phyloP scores from a whole-genome alignment of 2,888 invertebrate genomes.

The Helicoverpa assulta region DNA sequence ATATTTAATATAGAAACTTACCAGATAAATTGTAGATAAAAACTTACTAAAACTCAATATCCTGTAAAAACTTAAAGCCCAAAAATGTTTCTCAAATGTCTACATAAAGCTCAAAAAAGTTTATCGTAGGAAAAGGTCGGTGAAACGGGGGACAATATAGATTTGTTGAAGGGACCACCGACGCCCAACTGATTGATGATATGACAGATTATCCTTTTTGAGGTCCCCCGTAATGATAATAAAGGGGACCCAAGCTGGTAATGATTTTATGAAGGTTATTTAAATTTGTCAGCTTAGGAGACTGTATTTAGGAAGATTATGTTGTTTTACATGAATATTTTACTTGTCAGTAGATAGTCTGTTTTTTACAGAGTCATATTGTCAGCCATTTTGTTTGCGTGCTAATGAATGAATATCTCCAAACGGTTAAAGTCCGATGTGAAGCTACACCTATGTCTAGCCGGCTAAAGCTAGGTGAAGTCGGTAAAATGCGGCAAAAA shows the following conservation, averaged over 20 bases:
- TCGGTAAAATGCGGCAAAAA: too few species aligned
- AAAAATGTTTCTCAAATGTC: constrained; percentile 31
- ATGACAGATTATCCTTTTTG: constrained; percentile 62
- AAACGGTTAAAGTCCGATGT: too few species aligned
- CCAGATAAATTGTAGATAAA: too few species aligned
- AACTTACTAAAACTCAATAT: background rate
- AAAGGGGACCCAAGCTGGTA: constrained; percentile 56
- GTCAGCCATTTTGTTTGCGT: too few species aligned
- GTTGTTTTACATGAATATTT: too few species aligned
- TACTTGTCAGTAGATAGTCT: too few species aligned
- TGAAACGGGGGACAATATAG: constrained; percentile 54
- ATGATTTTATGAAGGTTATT: constrained; percentile 51
- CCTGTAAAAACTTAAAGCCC: constrained; percentile 21
- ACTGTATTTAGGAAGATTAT: constrained; percentile 20
- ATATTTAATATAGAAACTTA: too few species aligned
- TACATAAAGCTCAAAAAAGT: constrained; percentile 51
- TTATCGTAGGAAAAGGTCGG: constrained; percentile 48
- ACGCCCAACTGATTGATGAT: constrained; percentile 64
- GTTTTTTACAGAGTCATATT: too few species aligned
- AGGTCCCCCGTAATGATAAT: constrained; percentile 46
- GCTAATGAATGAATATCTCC: too few species aligned
- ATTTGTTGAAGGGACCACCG: constrained; percentile 58
- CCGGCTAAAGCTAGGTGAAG: too few species aligned
- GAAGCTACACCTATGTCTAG: too few species aligned
- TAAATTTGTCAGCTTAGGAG: constrained; percentile 26